phyloP scores from a whole-genome alignment of 2,888 invertebrate genomes.

The Xanthorhoe spadicearia region DNA sequence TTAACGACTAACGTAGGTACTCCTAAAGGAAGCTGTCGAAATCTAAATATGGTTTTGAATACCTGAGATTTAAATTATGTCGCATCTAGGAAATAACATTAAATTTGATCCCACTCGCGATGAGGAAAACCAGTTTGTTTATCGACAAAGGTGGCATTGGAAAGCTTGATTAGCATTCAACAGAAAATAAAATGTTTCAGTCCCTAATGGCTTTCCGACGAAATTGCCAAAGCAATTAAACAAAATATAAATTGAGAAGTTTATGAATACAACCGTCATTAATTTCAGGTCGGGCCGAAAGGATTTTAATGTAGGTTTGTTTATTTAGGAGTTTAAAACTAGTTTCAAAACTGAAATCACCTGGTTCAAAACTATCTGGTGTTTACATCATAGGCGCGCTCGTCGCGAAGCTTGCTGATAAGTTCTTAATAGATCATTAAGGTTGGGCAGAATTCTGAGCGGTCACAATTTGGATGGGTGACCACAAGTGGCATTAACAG shows the following conservation, averaged over 20 bases:
- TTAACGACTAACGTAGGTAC: no score
- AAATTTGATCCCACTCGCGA: no score
- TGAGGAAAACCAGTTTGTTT: neutral
- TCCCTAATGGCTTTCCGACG: slow-evolving; percentile 38
- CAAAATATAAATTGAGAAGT: slow-evolving; percentile 59
- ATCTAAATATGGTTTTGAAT: no score
- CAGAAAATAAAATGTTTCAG: slow-evolving; percentile 33
- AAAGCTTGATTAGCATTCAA: slow-evolving; percentile 28
- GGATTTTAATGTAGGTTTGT: slow-evolving; percentile 58
- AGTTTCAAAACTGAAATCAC: slow-evolving; percentile 55
- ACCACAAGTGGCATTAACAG: no score
- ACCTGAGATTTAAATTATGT: no score
- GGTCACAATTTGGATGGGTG: neutral
- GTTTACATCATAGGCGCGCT: neutral
- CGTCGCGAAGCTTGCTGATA: neutral
- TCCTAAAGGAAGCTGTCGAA: no score
- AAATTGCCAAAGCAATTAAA: slow-evolving; percentile 53
- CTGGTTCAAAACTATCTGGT: slow-evolving; percentile 44
- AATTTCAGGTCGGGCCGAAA: slow-evolving; percentile 58
- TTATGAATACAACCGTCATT: slow-evolving; percentile 59
- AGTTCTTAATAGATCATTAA: neutral
- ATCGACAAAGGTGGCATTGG: slow-evolving; percentile 14
- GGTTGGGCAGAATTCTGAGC: neutral
- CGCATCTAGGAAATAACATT: no score
- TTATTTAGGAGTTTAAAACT: slow-evolving; percentile 59